A percentile compares a stretch with the other conserved stretches of the same genome.
These are phyloP conservation scores for Artibeus lituratus DNA, from an alignment of 2,797 vertebrate genomes.

Conservation along the genomic window DNA sequence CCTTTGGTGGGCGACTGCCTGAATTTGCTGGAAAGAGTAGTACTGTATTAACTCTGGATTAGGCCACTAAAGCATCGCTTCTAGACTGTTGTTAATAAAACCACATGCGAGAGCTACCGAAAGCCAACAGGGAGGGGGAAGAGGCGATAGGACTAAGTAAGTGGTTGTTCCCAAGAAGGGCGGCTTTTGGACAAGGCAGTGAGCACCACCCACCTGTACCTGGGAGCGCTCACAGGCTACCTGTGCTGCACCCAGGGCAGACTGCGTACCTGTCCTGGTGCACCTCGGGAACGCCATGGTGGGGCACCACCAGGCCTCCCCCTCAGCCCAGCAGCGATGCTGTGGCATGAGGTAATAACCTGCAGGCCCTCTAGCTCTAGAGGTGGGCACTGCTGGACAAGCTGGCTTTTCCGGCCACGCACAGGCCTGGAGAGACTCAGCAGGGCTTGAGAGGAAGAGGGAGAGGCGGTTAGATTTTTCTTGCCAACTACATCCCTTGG, in stretches of 20 bases:
- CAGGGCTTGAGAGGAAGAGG: neutral
- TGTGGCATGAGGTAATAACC: neutral
- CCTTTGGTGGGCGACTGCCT: neutral
- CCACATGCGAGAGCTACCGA: slow-evolving; percentile 21
- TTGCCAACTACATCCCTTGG: neutral
- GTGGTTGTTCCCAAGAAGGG: neutral
- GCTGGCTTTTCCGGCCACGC: neutral
- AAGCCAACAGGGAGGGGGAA: neutral
- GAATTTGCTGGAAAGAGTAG: neutral
- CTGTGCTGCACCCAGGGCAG: neutral
- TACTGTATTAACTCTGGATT: neutral
- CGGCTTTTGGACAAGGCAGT: fast-evolving
- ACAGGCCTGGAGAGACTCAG: neutral
- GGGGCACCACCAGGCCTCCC: fast-evolving
- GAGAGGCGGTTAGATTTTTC: neutral
- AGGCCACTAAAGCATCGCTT: slow-evolving; percentile 8
- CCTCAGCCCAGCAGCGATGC: neutral
- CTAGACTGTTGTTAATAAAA: slow-evolving; percentile 39
- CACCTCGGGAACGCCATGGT: fast-evolving
- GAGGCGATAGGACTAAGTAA: neutral
- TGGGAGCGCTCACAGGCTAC: neutral
- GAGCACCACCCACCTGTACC: neutral
- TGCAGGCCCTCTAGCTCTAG: neutral
- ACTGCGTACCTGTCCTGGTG: neutral
- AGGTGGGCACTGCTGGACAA: neutral